Evolutionary conservation across 2,888 invertebrate genomes (phyloP), one percentile per base, ranked within the genome.

Genomic region (Drepana falcataria): DNA sequence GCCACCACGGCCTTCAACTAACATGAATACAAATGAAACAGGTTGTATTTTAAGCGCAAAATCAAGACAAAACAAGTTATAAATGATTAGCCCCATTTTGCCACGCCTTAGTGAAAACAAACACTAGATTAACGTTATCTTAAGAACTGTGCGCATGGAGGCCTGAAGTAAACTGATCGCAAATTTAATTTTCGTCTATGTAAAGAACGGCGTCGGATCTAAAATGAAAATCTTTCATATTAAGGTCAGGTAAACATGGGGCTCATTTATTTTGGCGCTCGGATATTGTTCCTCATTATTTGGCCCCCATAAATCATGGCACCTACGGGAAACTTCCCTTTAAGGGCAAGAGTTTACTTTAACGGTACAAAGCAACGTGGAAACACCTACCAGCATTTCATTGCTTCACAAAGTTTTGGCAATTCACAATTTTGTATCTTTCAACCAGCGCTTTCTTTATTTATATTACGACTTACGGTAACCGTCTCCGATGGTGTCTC

Each of bases 181-280:
- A 74, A 77, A 79, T 82, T 80, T 73, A 80, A 81, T 81, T 81
- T 79, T 72, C 79, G 78, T 76, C 77, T 71, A 73, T 69, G 77
- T 69, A 69, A 74, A 75, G 75, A 69, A 71, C 66, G 73, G 68
- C 66, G 71, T 64, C 63, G 70, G 75, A 83, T 83, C 83, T 83
- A 79, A 82, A 82, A 83, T 82, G 81, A 77, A 78, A 82, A 82
- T 82, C 83, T 81, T 71, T 9, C 75, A 79, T 80, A 80, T 82
- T 79, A 81, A 79, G 75, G 76, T 68, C 74, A 80, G 80, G 83
- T 82, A 83, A 81, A 83, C 83, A 83, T 63, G 69, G 67, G 68
- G 61, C 70, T 68, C 77, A 71, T 78, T 78, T 80, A 77, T 79
- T 78, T 75, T 61, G 68, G 68, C 70, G 61, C 73, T 68, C 63